Evolutionary conservation across 1,140 invertebrate species (phyloP).

Genomic region (Lordiphosa collinella): DNA sequence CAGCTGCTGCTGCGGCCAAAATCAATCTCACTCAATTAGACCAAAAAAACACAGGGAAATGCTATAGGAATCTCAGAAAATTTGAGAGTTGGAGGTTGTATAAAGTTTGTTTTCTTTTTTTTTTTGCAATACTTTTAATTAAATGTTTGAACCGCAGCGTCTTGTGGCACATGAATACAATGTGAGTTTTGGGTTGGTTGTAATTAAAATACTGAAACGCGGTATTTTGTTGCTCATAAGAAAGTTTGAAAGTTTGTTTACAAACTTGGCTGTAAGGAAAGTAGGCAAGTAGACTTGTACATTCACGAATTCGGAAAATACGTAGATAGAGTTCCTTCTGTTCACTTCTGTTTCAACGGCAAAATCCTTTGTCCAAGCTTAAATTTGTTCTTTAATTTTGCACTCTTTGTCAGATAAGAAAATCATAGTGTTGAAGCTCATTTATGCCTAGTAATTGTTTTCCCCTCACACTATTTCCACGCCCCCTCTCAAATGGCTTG

Average conservation of each 20-base stretch:
- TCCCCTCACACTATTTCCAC: background rate
- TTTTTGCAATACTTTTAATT: conserved; percentile 43
- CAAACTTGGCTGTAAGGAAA: too few relatives aligned
- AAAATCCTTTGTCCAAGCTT: too few relatives aligned
- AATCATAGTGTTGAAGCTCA: background rate
- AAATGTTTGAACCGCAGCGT: conserved; percentile 28
- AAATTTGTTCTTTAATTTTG: background rate
- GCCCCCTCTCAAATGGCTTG: conserved; percentile 24
- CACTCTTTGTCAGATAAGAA: background rate
- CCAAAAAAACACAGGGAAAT: conserved; percentile 1
- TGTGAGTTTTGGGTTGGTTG: too few relatives aligned
- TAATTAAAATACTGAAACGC: too few relatives aligned
- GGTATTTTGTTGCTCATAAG: too few relatives aligned
- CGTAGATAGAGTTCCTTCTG: too few relatives aligned
- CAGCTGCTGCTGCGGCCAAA: conserved; percentile 25
- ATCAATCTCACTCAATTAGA: conserved; percentile 67
- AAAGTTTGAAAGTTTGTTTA: too few relatives aligned
- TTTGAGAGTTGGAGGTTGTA: background rate
- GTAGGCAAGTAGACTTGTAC: too few relatives aligned
- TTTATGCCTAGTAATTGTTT: conserved; percentile 15
- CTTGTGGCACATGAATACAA: background rate
- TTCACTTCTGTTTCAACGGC: too few relatives aligned
- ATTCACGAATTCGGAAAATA: too few relatives aligned
- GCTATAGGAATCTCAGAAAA: conserved; percentile 5
- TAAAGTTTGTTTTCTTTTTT: conserved; percentile 15